These are phyloP conservation scores for Pollachius pollachius DNA, from an alignment of 2,113 vertebrate species.

Conservation along the genomic window DNA sequence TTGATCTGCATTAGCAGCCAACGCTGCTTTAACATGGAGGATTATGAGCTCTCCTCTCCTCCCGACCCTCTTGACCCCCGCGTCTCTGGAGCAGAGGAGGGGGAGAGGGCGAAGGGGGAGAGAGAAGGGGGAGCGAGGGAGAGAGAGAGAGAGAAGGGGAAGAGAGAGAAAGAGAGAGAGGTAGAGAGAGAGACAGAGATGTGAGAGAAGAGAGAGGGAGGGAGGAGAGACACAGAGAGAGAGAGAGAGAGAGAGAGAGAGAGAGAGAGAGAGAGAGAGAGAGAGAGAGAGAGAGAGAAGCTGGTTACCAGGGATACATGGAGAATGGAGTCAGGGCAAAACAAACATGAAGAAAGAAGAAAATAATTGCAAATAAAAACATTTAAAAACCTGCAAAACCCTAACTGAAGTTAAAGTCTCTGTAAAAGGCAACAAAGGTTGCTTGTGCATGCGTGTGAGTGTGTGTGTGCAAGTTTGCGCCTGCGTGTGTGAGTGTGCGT, in stretches of 20 bases:
- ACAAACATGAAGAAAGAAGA: too few species aligned
- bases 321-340: too few species aligned
- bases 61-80: conserved; percentile 58
- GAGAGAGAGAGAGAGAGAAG: not conserved
- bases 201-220: not conserved
- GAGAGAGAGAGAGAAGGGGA: not conserved
- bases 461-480: too few species aligned
- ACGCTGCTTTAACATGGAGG: conserved; percentile 63
- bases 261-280: not conserved
- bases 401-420: too few species aligned
- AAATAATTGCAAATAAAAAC: too few species aligned
- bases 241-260: not conserved
- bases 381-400: too few species aligned
- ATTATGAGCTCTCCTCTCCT: conserved; percentile 61
- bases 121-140: not conserved
- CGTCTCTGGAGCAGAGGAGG: conserved; percentile 34
- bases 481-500: conserved; percentile 16
- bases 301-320: too few species aligned
- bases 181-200: not conserved
- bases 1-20: conserved; percentile 63
- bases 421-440: too few species aligned
- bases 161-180: not conserved
- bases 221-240: not conserved
- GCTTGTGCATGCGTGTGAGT: too few species aligned
- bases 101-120: conserved; percentile 5